Evolutionary conservation across 2,888 invertebrate species (phyloP).

Genomic region (Seira sanloemensis): DNA sequence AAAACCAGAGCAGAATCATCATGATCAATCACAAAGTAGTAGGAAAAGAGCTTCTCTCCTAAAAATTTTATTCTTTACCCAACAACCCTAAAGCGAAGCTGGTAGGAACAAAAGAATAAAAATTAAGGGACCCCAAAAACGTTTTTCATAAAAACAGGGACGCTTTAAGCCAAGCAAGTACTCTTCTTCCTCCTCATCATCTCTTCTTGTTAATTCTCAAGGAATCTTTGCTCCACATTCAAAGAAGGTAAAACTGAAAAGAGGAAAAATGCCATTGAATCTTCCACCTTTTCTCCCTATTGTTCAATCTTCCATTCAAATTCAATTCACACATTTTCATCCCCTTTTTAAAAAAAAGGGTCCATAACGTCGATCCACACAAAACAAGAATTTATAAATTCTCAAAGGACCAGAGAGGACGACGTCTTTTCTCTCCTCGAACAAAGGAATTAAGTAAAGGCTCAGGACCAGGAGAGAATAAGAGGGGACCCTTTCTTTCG

Average conservation of each 20-base stretch:
- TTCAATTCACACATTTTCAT: conserved; percentile 57
- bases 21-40: conserved; percentile 24
- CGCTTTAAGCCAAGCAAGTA: conserved; percentile 6
- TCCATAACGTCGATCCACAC: conserved; percentile 26
- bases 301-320: conserved; percentile 35
- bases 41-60: background rate
- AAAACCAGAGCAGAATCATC: conserved; percentile 43
- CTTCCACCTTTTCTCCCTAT: conserved; percentile 25
- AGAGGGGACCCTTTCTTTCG: background rate
- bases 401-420: conserved; percentile 12
- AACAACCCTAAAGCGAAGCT: conserved; percentile 5
- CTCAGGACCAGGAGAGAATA: background rate
- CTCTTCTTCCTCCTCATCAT: conserved; percentile 3
- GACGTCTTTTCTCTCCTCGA: conserved; percentile 15
- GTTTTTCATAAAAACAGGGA: background rate
- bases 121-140: conserved; percentile 2
- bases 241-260: conserved; percentile 36
- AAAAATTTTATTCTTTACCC: background rate
- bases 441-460: conserved; percentile 20
- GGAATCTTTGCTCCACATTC: conserved; percentile 41
- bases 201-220: conserved; percentile 3
- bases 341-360: conserved; percentile 24
- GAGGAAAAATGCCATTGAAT: conserved; percentile 28
- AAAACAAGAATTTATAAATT: conserved; percentile 19
- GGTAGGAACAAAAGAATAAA: conserved; percentile 6